phyloP scores from a whole-genome alignment of 1,140 invertebrate genomes.

The Drosophila repleta region DNA sequence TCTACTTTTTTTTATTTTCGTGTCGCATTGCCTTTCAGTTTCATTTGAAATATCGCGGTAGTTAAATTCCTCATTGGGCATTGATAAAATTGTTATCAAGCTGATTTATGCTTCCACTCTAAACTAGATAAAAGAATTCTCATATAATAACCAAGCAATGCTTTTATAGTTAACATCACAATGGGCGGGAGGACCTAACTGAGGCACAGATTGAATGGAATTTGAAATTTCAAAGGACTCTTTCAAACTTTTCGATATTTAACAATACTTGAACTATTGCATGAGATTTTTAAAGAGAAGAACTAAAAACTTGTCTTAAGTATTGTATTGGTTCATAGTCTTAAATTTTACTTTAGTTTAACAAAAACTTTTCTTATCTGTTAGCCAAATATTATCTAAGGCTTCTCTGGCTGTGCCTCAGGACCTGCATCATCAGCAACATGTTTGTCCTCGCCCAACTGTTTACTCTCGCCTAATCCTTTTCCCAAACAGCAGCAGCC shows the following conservation, averaged over 20 bases:
- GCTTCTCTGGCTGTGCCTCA: background rate
- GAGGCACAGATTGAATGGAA: too few species aligned
- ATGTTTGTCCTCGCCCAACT: conserved; percentile 27
- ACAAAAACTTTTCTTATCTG: background rate
- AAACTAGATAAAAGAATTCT: too few species aligned
- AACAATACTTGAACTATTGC: too few species aligned
- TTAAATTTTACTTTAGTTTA: background rate
- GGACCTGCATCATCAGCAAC: background rate
- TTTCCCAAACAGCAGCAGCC: conserved; percentile 49
- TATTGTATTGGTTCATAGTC: too few species aligned
- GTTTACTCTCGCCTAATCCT: conserved; percentile 64
- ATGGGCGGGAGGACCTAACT: background rate
- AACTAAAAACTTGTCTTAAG: too few species aligned
- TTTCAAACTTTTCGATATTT: too few species aligned
- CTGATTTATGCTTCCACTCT: background rate
- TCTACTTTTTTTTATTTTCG: too few species aligned
- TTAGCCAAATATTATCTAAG: conserved; percentile 4
- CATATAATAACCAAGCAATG: background rate
- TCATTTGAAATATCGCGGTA: conserved; percentile 10
- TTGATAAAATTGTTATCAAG: background rate
- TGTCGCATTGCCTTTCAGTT: background rate
- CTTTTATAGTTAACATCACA: background rate
- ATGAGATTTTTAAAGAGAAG: too few species aligned
- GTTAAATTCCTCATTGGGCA: too few species aligned
- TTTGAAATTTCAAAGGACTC: too few species aligned